Conservation (phyloP, 37 sponge, comb jelly and placozoan genomes). For the Crambe crambe region DNA sequence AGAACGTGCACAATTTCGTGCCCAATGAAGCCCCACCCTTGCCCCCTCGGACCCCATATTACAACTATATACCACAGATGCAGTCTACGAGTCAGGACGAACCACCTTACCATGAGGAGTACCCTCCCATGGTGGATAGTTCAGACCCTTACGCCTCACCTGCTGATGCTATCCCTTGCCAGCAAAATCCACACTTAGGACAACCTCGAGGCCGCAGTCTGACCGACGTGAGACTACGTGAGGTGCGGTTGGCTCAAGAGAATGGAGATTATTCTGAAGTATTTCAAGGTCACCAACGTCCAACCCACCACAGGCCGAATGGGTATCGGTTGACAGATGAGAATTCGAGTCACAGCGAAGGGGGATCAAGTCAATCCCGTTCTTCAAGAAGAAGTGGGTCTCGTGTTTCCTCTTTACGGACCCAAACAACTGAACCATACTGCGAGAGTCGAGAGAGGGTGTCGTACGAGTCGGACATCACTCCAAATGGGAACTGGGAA, state of each 20-base stretch:
- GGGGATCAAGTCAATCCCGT: neutral
- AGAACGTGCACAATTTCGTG: slow-evolving; percentile 14
- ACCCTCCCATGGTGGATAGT: neutral
- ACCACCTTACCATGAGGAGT: neutral
- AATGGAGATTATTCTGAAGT: slow-evolving; percentile 23
- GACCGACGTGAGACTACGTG: neutral
- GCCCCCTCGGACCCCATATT: slow-evolving; percentile 32
- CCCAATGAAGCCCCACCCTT: slow-evolving; percentile 33
- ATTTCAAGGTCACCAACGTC: slow-evolving; percentile 12
- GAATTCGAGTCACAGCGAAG: neutral
- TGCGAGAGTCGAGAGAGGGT: neutral
- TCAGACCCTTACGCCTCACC: slow-evolving; percentile 19
- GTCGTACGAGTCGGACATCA: neutral
- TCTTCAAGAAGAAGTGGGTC: slow-evolving; percentile 7
- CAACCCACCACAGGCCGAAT: neutral
- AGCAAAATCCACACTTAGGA: neutral
- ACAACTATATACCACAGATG: neutral
- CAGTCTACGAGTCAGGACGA: neutral
- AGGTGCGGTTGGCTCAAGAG: neutral
- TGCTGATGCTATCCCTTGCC: slow-evolving; percentile 15
- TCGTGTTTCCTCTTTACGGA: neutral
- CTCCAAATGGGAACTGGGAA: neutral
- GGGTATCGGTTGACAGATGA: neutral
- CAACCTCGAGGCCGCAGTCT: neutral
- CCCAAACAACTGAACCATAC: neutral